Evolutionary conservation across 1,140 invertebrate species (phyloP).

Genomic region (Idris sp.): DNA sequence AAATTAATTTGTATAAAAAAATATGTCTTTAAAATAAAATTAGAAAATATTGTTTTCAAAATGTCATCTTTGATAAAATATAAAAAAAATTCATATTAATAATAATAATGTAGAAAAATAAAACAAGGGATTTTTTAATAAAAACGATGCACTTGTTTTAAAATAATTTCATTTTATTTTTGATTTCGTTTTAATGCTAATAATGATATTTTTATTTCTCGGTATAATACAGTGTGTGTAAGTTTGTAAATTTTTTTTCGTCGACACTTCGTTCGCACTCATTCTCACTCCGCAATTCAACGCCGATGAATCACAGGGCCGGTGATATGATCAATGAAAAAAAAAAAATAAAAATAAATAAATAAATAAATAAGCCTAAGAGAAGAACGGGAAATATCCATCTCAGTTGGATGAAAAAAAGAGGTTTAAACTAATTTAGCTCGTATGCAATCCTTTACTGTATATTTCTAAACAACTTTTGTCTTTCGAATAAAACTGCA

Average conservation of each 20-base stretch:
- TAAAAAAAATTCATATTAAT: too few relatives aligned
- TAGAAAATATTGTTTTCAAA: too few relatives aligned
- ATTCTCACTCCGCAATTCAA: slow-evolving; percentile 46
- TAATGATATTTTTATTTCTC: slow-evolving; percentile 63
- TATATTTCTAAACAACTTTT: not conserved
- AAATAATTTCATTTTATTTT: slow-evolving; percentile 75
- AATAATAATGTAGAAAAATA: not conserved
- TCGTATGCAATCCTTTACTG: too few relatives aligned
- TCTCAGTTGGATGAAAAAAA: not conserved
- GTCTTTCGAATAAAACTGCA: slow-evolving; percentile 6
- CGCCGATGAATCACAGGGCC: slow-evolving; percentile 66
- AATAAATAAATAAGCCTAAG: slow-evolving; percentile 30
- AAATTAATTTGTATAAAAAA: too few relatives aligned
- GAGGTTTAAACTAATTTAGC: not conserved
- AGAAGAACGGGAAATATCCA: slow-evolving; percentile 2
- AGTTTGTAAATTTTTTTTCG: slow-evolving; percentile 31
- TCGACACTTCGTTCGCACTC: slow-evolving; percentile 60
- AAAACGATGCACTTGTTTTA: too few relatives aligned
- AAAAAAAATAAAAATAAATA: too few relatives aligned
- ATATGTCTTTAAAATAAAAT: too few relatives aligned
- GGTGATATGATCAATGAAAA: slow-evolving; percentile 19
- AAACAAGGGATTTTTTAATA: too few relatives aligned
- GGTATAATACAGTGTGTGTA: slow-evolving; percentile 71
- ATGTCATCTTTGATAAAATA: too few relatives aligned
- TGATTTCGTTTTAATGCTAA: slow-evolving; percentile 68